Conservation (phyloP, 2,888 invertebrate genomes). For the Nematopogon swammerdamellus region DNA sequence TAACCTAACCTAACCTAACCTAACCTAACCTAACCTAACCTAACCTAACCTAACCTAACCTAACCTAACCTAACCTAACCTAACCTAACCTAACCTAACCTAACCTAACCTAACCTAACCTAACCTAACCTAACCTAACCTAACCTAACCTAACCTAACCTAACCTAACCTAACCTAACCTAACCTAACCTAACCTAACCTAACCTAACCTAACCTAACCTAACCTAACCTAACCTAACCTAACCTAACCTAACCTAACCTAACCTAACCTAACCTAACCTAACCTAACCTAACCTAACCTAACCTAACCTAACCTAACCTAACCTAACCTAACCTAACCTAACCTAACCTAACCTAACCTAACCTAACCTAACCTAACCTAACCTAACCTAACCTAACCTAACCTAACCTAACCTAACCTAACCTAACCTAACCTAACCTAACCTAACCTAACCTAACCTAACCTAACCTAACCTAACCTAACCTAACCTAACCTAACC, state of each 20-base stretch:
- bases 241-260: conserved; percentile 10
- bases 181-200: conserved; percentile 9
- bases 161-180: conserved; percentile 9
- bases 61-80: conserved; percentile 8
- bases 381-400: conserved; percentile 7
- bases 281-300: conserved; percentile 8
- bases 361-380: conserved; percentile 7
- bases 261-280: conserved; percentile 10
- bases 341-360: conserved; percentile 7
- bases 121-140: conserved; percentile 10
- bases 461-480: conserved; percentile 7
- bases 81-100: conserved; percentile 9
- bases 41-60: conserved; percentile 8
- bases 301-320: conserved; percentile 6
- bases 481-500: conserved; percentile 7
- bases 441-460: conserved; percentile 7
- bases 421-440: conserved; percentile 7
- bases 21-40: conserved; percentile 9
- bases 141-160: conserved; percentile 10
- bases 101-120: conserved; percentile 9
- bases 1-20: conserved; percentile 9
- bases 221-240: conserved; percentile 10
- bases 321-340: conserved; percentile 7
- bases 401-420: conserved; percentile 7
- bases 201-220: conserved; percentile 9